These are phyloP conservation scores for Spilogale gracilis DNA, from an alignment of 2,113 vertebrate species.

Conservation along the genomic window DNA sequence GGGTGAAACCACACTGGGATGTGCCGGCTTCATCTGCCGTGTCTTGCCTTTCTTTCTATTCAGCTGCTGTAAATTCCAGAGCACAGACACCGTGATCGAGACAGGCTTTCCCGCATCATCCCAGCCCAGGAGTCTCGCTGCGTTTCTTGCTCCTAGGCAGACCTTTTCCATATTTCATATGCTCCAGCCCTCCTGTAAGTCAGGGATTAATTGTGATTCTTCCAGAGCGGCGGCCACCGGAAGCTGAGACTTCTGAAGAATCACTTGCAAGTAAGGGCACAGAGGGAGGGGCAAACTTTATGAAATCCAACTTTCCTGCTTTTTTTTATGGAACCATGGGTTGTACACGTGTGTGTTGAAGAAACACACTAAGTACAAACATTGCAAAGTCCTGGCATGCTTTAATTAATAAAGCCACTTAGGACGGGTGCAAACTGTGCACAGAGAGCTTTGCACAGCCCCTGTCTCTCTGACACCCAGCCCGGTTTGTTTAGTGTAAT, in stretches of 20 bases:
- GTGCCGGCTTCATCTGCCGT: conserved; percentile 4
- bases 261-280: neutral
- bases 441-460: conserved; percentile 44
- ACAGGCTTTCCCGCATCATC: conserved; percentile 43
- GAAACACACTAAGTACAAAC: conserved; percentile 68
- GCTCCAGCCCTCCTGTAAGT: conserved; percentile 60
- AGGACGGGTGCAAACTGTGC: conserved; percentile 56
- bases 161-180: conserved; percentile 40
- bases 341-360: neutral
- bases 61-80: conserved; percentile 40
- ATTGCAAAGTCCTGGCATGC: conserved; percentile 57
- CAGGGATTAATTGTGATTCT: conserved; percentile 70
- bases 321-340: conserved; percentile 33
- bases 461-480: conserved; percentile 74
- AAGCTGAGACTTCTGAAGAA: neutral
- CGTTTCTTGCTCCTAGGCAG: conserved; percentile 9
- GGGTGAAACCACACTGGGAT: neutral
- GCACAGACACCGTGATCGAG: neutral
- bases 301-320: conserved; percentile 1
- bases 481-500: conserved; percentile 79
- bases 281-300: neutral
- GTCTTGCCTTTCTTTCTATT: conserved; percentile 63
- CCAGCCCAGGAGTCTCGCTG: conserved; percentile 51
- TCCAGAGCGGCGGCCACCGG: conserved; percentile 3
- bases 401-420: conserved; percentile 75